Conservation (phyloP, 2,797 vertebrate genomes). For the Pagetopsis macropterus region DNA sequence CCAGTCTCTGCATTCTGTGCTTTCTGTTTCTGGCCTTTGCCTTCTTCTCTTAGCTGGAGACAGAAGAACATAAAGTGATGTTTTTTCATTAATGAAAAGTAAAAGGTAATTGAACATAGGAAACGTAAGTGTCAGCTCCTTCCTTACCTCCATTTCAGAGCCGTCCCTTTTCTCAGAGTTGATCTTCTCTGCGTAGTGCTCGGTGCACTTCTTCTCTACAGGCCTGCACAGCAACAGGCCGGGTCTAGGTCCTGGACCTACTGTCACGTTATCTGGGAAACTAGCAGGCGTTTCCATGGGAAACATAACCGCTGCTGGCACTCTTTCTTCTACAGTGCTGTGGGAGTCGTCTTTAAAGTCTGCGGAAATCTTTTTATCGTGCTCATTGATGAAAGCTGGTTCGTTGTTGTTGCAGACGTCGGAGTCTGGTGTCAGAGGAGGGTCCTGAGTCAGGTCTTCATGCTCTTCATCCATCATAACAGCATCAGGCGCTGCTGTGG, state of each 20-base stretch:
- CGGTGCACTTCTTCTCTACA: slow-evolving; percentile 82
- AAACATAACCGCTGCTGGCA: slow-evolving; percentile 91
- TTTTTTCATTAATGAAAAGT: background rate
- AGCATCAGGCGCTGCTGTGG: slow-evolving; percentile 51
- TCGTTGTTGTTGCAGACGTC: slow-evolving; percentile 77
- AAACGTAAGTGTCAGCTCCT: background rate
- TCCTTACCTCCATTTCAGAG: slow-evolving; percentile 75
- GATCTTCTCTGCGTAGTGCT: slow-evolving; percentile 66
- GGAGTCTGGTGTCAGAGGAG: slow-evolving; percentile 67
- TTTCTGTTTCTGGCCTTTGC: slow-evolving; percentile 85
- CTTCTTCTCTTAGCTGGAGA: slow-evolving; percentile 70
- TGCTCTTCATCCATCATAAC: slow-evolving; percentile 79
- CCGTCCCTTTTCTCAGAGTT: slow-evolving; percentile 67
- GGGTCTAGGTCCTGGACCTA: slow-evolving; percentile 84
- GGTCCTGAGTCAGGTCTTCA: slow-evolving; percentile 73
- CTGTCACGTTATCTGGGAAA: slow-evolving; percentile 82
- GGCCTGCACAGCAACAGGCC: slow-evolving; percentile 83
- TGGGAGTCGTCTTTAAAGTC: slow-evolving; percentile 76
- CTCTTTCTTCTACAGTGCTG: slow-evolving; percentile 71
- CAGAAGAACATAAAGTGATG: background rate
- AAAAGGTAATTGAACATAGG: background rate
- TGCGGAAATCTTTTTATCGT: slow-evolving; percentile 53
- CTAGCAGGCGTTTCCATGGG: slow-evolving; percentile 94
- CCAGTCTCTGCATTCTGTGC: slow-evolving; percentile 84
- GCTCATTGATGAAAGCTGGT: slow-evolving; percentile 65